phyloP scores from a whole-genome alignment of 2,113 vertebrate genomes.

The Caretta caretta region DNA sequence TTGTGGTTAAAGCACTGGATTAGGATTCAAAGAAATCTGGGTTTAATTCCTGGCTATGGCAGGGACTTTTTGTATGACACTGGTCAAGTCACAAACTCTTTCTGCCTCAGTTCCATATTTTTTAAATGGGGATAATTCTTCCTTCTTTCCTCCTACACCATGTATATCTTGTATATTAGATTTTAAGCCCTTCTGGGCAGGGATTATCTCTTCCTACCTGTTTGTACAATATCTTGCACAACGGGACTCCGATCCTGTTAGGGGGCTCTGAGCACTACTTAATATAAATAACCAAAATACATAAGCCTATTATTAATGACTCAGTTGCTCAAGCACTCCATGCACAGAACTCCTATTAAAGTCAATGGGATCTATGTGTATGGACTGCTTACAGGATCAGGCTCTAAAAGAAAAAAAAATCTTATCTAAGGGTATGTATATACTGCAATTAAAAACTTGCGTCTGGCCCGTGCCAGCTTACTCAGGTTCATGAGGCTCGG shows the following conservation, averaged over 20 bases:
- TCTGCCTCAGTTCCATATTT: background rate
- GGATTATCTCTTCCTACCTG: background rate
- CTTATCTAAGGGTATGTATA: background rate
- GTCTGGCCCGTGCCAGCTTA: too few relatives aligned
- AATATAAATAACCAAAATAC: background rate
- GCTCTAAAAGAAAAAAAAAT: slow-evolving; percentile 31
- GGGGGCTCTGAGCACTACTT: slow-evolving; percentile 6
- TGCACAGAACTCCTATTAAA: slow-evolving; percentile 23
- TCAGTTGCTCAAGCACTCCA: background rate
- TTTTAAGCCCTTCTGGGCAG: background rate
- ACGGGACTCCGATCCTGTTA: background rate
- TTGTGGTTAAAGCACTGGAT: background rate
- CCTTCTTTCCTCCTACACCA: background rate
- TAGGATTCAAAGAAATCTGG: background rate
- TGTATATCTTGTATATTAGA: background rate
- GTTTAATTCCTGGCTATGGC: background rate
- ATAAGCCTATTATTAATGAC: background rate
- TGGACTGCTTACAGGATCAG: slow-evolving; percentile 31
- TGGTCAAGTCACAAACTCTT: background rate
- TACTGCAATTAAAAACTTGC: too few relatives aligned
- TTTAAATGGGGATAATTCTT: background rate
- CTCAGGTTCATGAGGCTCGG: too few relatives aligned
- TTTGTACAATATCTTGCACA: background rate
- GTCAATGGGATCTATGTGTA: background rate
- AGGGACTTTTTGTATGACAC: background rate